A percentile compares a stretch with the other conserved stretches of the same genome.
These are phyloP conservation scores for Laspeyria flexula DNA, from an alignment of 2,888 invertebrate species.

Conservation along the genomic window DNA sequence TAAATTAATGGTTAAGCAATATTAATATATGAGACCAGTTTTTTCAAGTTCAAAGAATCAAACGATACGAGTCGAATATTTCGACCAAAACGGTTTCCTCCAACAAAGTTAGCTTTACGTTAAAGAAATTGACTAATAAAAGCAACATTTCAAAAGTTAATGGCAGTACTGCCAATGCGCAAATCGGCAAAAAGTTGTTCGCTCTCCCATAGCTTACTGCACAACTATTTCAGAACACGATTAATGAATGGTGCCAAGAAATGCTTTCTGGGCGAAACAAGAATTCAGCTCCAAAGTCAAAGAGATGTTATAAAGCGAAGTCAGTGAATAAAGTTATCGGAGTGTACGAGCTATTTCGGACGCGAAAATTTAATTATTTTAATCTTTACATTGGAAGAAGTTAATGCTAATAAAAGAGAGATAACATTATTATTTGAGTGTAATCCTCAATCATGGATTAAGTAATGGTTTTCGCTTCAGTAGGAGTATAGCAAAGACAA, in stretches of 20 bases:
- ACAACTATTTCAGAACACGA: slow-evolving; percentile 22
- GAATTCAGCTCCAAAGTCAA: slow-evolving; percentile 2
- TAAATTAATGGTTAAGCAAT: too few species aligned
- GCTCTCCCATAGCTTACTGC: slow-evolving; percentile 10
- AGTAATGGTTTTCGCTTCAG: too few species aligned
- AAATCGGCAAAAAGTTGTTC: slow-evolving; percentile 28
- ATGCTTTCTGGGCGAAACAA: slow-evolving; percentile 3
- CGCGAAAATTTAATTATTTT: background rate
- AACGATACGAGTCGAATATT: background rate
- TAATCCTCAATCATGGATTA: background rate
- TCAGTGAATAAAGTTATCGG: slow-evolving; percentile 29
- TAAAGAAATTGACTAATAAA: slow-evolving; percentile 9
- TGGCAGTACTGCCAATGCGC: slow-evolving; percentile 2
- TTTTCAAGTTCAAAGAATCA: too few species aligned
- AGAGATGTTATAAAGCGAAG: slow-evolving; percentile 20
- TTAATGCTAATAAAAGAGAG: background rate
- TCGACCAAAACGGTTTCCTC: background rate
- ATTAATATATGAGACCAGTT: too few species aligned
- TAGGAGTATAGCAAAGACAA: too few species aligned
- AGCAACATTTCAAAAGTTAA: slow-evolving; percentile 23
- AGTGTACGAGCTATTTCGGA: slow-evolving; percentile 11
- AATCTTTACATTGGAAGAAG: background rate
- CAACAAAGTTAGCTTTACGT: background rate
- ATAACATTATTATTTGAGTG: too few species aligned
- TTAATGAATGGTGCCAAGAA: slow-evolving; percentile 29